Evolutionary conservation across 2,113 vertebrate species (phyloP).

Genomic region (Caranx ignobilis): DNA sequence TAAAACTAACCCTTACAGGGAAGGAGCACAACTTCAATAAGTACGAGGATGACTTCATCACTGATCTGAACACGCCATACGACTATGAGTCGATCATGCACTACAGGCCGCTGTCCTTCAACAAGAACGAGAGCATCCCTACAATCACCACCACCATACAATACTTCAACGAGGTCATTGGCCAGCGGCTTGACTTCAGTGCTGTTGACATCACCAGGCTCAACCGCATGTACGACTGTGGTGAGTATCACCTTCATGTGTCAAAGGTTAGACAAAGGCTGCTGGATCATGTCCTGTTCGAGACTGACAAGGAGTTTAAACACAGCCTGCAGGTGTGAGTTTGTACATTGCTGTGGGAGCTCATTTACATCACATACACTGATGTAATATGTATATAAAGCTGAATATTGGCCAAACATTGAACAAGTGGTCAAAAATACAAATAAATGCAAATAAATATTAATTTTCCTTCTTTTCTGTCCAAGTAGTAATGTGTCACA

Average conservation of each 20-base stretch:
- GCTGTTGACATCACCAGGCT: slow-evolving; percentile 87
- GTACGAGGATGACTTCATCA: slow-evolving; percentile 86
- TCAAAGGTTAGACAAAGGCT: neutral
- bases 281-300: too few species aligned
- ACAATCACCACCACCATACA: slow-evolving; percentile 92
- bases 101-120: slow-evolving; percentile 90
- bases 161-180: slow-evolving; percentile 89
- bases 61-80: slow-evolving; percentile 92
- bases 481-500: too few species aligned
- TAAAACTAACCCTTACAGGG: slow-evolving; percentile 69
- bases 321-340: too few species aligned
- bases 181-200: slow-evolving; percentile 92
- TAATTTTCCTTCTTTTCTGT: too few species aligned
- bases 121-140: slow-evolving; percentile 88
- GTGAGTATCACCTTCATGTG: slow-evolving; percentile 83
- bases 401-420: too few species aligned
- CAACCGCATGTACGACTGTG: slow-evolving; percentile 95
- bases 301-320: too few species aligned
- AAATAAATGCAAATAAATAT: too few species aligned
- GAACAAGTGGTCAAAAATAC: too few species aligned
- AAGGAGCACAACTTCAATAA: slow-evolving; percentile 88
- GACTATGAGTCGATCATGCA: slow-evolving; percentile 97
- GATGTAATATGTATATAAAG: too few species aligned
- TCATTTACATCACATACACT: too few species aligned
- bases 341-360: too few species aligned